Percentiles rank a stretch among this genome's conserved stretches.
Evolutionary conservation across 2,888 invertebrate species (phyloP).

Genomic region (Drosophila greeni): DNA sequence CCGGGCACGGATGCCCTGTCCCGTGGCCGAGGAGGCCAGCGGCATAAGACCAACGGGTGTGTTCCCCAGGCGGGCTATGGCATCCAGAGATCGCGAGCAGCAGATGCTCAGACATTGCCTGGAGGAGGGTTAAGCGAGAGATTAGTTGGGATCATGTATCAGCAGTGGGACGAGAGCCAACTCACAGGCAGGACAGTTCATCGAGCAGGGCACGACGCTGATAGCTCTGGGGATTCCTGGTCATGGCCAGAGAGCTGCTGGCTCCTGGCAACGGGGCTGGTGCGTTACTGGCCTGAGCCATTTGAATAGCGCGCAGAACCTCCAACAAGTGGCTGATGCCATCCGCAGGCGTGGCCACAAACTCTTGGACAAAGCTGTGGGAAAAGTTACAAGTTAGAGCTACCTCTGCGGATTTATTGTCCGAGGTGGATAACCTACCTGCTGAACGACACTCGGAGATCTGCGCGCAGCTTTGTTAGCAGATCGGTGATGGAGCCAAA

Average conservation of each 20-base stretch:
- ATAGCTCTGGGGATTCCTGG: conserved; percentile 83
- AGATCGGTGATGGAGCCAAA: conserved; percentile 93
- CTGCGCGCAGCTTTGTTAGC: conserved; percentile 90
- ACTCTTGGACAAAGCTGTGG: conserved; percentile 93
- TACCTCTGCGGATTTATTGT: no score
- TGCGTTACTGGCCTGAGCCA: conserved; percentile 85
- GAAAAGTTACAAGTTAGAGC: neutral
- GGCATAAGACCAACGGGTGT: conserved; percentile 91
- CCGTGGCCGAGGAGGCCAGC: conserved; percentile 91
- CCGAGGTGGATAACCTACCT: conserved; percentile 83
- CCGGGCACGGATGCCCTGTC: conserved; percentile 90
- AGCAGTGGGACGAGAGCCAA: conserved; percentile 35
- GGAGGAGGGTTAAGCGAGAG: neutral
- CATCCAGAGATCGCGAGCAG: conserved; percentile 88
- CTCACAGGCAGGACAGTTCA: conserved; percentile 90
- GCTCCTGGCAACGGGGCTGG: conserved; percentile 61
- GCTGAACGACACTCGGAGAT: conserved; percentile 91
- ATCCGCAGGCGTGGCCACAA: conserved; percentile 91
- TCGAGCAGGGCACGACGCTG: conserved; percentile 88
- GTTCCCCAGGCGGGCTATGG: conserved; percentile 86
- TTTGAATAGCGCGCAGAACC: conserved; percentile 90
- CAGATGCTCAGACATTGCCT: conserved; percentile 90
- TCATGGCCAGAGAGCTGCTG: conserved; percentile 73
- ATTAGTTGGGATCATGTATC: neutral
- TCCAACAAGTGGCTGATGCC: conserved; percentile 91